Evolutionary conservation across 2,113 vertebrate genomes (phyloP).

Genomic region (Microcebus tavaratra): DNA sequence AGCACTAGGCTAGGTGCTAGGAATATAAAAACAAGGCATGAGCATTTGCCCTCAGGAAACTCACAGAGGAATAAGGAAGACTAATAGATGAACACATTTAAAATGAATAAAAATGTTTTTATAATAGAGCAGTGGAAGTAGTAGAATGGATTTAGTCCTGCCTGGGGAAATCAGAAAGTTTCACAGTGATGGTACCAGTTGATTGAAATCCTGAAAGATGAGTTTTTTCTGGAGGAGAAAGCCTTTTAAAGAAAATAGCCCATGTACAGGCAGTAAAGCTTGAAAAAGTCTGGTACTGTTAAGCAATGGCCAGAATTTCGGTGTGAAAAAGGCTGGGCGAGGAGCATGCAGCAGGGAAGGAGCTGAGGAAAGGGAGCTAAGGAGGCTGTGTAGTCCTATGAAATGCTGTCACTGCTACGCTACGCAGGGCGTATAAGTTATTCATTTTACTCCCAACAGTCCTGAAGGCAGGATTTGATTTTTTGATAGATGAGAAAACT

Average conservation of each 20-base stretch:
- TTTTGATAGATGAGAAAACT: background rate
- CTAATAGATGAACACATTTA: background rate
- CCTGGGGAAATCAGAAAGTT: background rate
- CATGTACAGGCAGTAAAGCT: background rate
- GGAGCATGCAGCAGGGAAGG: background rate
- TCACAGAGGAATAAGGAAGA: background rate
- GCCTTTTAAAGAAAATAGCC: background rate
- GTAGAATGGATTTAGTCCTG: background rate
- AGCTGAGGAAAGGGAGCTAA: background rate
- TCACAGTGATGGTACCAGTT: too few relatives aligned
- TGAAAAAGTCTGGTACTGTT: background rate
- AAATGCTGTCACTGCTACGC: background rate
- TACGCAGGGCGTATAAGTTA: background rate
- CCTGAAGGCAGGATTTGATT: background rate
- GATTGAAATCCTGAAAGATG: background rate
- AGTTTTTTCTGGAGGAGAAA: background rate
- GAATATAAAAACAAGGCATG: background rate
- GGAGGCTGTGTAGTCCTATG: background rate
- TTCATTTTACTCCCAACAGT: background rate
- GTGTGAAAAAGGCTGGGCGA: background rate
- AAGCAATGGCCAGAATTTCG: background rate
- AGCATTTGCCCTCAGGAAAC: background rate
- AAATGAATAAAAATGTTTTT: too few relatives aligned
- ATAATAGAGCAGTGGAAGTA: too few relatives aligned
- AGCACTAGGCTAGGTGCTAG: background rate